Evolutionary conservation across 2,113 vertebrate genomes (phyloP).

Genomic region (Aegithalos caudatus): DNA sequence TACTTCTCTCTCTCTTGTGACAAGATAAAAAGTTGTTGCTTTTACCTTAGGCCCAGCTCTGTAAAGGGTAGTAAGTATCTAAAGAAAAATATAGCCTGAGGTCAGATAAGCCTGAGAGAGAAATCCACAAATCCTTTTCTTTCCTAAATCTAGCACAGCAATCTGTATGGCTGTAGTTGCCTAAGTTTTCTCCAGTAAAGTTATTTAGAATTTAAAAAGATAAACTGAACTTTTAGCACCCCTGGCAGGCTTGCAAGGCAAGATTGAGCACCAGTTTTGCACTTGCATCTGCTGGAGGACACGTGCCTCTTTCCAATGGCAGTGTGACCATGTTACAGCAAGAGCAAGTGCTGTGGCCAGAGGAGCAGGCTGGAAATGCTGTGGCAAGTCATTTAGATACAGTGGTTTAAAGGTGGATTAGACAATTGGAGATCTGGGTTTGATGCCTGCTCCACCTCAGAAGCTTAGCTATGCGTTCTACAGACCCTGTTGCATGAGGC

Average conservation of each 20-base stretch:
- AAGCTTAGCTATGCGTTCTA: not conserved
- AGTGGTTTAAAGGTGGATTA: not conserved
- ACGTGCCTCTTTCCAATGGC: rapidly evolving
- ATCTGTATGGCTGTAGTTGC: not conserved
- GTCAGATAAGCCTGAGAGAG: not conserved
- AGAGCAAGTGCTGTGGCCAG: not conserved
- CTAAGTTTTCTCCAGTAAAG: not conserved
- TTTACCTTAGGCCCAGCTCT: not conserved
- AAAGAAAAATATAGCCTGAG: not conserved
- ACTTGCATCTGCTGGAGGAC: not conserved
- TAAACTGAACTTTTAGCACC: not conserved
- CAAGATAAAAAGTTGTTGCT: not conserved
- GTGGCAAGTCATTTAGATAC: not conserved
- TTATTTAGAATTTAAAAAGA: not conserved
- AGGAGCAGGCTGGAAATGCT: not conserved
- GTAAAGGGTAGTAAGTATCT: not conserved
- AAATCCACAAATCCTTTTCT: not conserved
- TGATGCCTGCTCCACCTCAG: not conserved
- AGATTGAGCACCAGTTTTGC: not conserved
- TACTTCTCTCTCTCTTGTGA: not conserved
- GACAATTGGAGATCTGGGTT: not conserved
- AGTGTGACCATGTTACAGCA: rapidly evolving
- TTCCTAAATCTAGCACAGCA: not conserved
- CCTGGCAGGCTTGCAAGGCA: not conserved
- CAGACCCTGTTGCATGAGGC: not conserved